Percentiles rank a stretch among this genome's conserved stretches.
phyloP scores from a whole-genome alignment of 2,113 vertebrate genomes.

The Mionectes macconnelli region DNA sequence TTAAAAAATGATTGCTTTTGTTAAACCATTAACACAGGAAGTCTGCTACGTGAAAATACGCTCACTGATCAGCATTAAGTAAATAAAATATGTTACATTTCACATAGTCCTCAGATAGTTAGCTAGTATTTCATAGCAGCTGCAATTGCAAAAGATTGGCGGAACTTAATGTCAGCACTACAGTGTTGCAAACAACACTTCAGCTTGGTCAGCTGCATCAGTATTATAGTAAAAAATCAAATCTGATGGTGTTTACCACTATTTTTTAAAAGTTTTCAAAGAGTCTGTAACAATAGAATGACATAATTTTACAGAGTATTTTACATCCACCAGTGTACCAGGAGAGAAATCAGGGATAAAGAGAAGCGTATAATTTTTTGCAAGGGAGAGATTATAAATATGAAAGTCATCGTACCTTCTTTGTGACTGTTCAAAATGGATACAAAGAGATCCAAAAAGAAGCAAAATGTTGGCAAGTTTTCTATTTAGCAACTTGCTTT shows the following conservation, averaged over 20 bases:
- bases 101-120: neutral
- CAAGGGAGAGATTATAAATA: neutral
- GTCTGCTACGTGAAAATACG: neutral
- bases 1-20: neutral
- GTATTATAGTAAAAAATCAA: neutral
- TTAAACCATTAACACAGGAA: neutral
- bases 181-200: neutral
- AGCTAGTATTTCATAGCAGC: neutral
- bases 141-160: neutral
- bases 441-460: neutral
- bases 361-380: neutral
- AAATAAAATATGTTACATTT: neutral
- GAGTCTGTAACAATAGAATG: neutral
- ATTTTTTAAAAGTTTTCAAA: neutral
- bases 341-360: neutral
- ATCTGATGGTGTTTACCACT: neutral
- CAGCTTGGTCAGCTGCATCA: neutral
- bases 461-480: neutral
- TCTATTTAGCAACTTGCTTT: constrained; percentile 31
- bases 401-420: neutral
- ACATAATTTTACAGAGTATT: neutral
- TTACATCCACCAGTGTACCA: neutral
- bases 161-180: neutral
- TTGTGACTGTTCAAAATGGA: neutral
- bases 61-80: neutral